Evolutionary conservation across 35 echinoderm and acorn worm species (phyloP), one percentile per base, ranked within the genome.

Genomic region (Acanthaster planci): DNA sequence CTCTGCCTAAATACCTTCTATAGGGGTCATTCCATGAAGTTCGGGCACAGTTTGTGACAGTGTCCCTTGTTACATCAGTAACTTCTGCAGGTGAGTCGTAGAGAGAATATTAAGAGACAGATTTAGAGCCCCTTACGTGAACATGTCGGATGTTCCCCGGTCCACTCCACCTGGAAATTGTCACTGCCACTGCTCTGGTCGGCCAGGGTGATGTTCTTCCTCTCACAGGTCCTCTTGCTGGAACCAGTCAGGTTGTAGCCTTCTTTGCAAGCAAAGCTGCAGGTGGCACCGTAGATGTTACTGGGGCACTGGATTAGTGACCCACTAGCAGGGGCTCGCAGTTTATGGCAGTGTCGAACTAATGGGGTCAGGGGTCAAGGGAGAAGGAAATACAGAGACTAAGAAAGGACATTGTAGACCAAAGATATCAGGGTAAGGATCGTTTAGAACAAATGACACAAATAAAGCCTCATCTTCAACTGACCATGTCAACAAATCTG

Each of bases 271-370:
- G 55, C 85, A 31, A 90, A 78, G 38, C 40, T 59, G 23, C 89
- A 90, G 31, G 51, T 47, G 21, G 82, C 22, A 30, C 89, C 89
- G 36, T 90, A 85, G 44, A 90, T 79, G 26, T 55, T 64, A 37
- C 82, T 83, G 36, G 38, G 37, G 34, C 75, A 78, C 42, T 78
- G 68, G 36, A 53, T 51, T n/a, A 85, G 15, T n/a, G 89, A 86
- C 23, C 89, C 89, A n/a, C 89, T 86, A 34, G 67, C 29, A 16
- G 89, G 89, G 21, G 83, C 76, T 78, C 53, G 67, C 7, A 90
- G 76, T 31, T 39, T n/a, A 3, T 16, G 76, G 55, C 89, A 90
- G 26, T 82, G 72, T 19, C 51, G 76, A 57, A 90, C 89, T 91
- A 9, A 2, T 22, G 36, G 47, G 38, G 77, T 4, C 42, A 47